A percentile compares a stretch with the other conserved stretches of the same genome.
Conservation (phyloP, 2,797 vertebrate genomes). For the Pipistrellus nathusii region DNA sequence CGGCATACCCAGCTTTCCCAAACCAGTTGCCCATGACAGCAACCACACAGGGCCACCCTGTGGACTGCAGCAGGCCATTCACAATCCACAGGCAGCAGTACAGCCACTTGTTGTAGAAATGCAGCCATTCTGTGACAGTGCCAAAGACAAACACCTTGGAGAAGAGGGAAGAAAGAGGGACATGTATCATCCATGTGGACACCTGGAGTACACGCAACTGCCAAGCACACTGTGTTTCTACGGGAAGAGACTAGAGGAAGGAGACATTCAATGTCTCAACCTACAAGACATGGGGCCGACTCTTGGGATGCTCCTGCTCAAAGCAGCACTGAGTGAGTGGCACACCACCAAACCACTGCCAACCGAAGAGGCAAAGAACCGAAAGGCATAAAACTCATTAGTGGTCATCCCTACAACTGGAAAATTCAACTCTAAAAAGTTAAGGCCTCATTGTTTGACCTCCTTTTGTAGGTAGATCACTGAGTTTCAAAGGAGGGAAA, state of each 20-base stretch:
- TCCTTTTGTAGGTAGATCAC: neutral
- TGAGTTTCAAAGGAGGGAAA: too few species aligned
- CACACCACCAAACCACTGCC: neutral
- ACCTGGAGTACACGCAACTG: neutral
- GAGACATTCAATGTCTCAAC: too few species aligned
- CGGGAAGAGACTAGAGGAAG: neutral
- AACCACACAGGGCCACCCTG: constrained; percentile 98
- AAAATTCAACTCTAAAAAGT: neutral
- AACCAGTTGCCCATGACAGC: constrained; percentile 99
- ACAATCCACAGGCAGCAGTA: constrained; percentile 95
- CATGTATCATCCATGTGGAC: neutral
- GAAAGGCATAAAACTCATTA: neutral
- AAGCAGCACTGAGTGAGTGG: neutral
- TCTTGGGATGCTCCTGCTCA: neutral
- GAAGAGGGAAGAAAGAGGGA: neutral
- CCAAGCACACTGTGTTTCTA: neutral
- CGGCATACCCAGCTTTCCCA: constrained; percentile 94
- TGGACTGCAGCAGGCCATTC: constrained; percentile 97
- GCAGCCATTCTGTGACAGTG: constrained; percentile 96
- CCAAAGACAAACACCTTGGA: constrained; percentile 95
- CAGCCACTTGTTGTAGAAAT: constrained; percentile 95
- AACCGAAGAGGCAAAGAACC: neutral
- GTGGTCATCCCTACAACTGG: neutral
- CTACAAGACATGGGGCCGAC: accelerated
- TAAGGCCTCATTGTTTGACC: neutral